A percentile compares a stretch with the other conserved stretches of the same genome.
These are phyloP conservation scores for Vombatus ursinus DNA, from an alignment of 2,113 vertebrate species.

Conservation along the genomic window DNA sequence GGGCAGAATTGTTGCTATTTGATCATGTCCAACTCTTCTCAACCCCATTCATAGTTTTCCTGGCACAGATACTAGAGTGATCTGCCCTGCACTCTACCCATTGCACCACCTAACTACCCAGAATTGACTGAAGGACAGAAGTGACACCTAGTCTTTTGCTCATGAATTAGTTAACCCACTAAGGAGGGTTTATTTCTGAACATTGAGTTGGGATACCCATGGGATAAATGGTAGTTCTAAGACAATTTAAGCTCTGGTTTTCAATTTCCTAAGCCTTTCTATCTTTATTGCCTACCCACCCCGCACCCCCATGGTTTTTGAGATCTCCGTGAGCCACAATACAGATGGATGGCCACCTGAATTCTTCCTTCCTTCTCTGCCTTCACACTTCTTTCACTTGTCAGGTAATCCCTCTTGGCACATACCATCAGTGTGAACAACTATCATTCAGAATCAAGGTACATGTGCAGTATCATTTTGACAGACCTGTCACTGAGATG, in stretches of 20 bases:
- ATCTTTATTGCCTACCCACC: not conserved
- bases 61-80: too few relatives aligned
- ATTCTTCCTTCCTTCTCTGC: not conserved
- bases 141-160: not conserved
- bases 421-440: not conserved
- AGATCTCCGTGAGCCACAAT: not conserved
- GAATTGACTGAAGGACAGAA: not conserved
- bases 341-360: not conserved
- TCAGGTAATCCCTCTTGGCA: constrained; percentile 8
- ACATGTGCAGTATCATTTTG: not conserved
- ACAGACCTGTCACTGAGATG: not conserved
- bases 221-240: not conserved
- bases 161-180: not conserved
- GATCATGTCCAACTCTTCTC: not conserved
- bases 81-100: not conserved
- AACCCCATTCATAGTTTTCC: not conserved
- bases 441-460: not conserved
- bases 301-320: not conserved
- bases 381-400: constrained; percentile 8
- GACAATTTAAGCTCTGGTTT: not conserved
- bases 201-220: not conserved
- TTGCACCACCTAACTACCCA: not conserved
- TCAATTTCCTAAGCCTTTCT: not conserved
- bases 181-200: not conserved
- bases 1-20: not conserved